Percentiles rank a stretch among this genome's conserved stretches.
Conservation (phyloP, 2,888 invertebrate species). For the Protodeltote pygarga region DNA sequence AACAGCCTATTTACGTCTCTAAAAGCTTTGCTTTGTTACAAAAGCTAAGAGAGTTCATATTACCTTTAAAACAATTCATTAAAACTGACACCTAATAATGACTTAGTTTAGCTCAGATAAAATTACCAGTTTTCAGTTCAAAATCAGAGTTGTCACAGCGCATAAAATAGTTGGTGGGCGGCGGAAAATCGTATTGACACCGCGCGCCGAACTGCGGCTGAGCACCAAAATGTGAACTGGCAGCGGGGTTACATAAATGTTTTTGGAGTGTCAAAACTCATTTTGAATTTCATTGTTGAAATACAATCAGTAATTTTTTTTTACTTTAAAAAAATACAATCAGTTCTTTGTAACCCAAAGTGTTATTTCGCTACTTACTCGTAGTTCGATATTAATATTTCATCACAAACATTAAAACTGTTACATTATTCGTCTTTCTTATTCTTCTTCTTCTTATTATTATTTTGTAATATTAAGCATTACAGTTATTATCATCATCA, state of each 20-base stretch:
- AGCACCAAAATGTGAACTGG: slow-evolving; percentile 42
- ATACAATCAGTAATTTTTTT: no score
- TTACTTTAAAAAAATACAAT: no score
- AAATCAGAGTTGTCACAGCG: slow-evolving; percentile 34
- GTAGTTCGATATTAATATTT: no score
- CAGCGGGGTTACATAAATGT: slow-evolving; percentile 20
- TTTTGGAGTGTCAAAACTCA: slow-evolving; percentile 7
- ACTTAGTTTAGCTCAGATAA: slow-evolving; percentile 31
- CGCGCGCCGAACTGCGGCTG: slow-evolving; percentile 39
- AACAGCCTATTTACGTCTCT: slow-evolving; percentile 3
- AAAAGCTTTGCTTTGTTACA: slow-evolving; percentile 23
- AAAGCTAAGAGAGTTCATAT: slow-evolving; percentile 32
- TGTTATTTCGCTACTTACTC: no score
- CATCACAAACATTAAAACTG: no score
- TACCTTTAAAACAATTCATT: slow-evolving; percentile 20
- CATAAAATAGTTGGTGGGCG: slow-evolving; percentile 60
- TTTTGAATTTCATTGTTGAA: slow-evolving; percentile 2
- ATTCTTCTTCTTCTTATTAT: no score
- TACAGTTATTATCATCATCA: no score
- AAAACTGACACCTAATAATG: slow-evolving; percentile 5
- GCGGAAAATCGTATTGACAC: slow-evolving; percentile 64
- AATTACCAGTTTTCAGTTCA: slow-evolving; percentile 35
- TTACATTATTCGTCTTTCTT: no score
- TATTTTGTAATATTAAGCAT: no score
- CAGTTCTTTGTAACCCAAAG: no score